A percentile compares a stretch with the other conserved stretches of the same genome.
These are phyloP conservation scores for Sinopyrophorus schimmeli DNA, from an alignment of 2,888 invertebrate genomes.

Conservation along the genomic window DNA sequence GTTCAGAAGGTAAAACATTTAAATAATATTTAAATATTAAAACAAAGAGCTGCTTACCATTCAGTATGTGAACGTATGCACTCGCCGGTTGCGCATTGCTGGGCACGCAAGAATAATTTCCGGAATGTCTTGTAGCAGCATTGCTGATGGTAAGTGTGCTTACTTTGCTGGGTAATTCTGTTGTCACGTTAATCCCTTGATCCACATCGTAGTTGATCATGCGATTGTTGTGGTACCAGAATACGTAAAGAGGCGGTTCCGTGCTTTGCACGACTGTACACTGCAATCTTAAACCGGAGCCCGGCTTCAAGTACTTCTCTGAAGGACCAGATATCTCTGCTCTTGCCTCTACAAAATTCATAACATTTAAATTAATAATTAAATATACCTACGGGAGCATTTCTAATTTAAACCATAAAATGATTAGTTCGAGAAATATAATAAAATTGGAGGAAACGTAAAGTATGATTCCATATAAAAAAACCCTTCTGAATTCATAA, in stretches of 20 bases:
- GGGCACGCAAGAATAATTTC: constrained; percentile 87
- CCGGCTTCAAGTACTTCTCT: constrained; percentile 86
- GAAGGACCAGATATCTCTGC: constrained; percentile 85
- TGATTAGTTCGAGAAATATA: too few relatives aligned
- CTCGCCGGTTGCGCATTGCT: constrained; percentile 87
- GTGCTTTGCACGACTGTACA: constrained; percentile 84
- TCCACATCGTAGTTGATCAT: constrained; percentile 92
- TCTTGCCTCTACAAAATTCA: constrained; percentile 70
- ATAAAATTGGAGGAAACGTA: too few relatives aligned
- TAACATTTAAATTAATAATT: too few relatives aligned
- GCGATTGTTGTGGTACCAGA: constrained; percentile 87
- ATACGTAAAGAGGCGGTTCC: constrained; percentile 80
- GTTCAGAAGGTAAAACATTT: neutral
- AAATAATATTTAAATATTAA: too few relatives aligned
- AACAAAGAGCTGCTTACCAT: constrained; percentile 66
- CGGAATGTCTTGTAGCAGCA: constrained; percentile 73
- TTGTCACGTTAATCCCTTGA: constrained; percentile 84
- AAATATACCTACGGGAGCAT: too few relatives aligned
- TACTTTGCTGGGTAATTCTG: constrained; percentile 71
- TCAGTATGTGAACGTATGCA: constrained; percentile 87
- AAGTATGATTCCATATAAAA: too few relatives aligned
- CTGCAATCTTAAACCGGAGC: constrained; percentile 78
- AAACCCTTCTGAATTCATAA: too few relatives aligned
- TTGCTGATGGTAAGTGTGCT: constrained; percentile 66
- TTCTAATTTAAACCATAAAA: too few relatives aligned